Evolutionary conservation across 2,888 invertebrate genomes (phyloP), one percentile per base, ranked within the genome.

Genomic region (Ariolimax columbianus): DNA sequence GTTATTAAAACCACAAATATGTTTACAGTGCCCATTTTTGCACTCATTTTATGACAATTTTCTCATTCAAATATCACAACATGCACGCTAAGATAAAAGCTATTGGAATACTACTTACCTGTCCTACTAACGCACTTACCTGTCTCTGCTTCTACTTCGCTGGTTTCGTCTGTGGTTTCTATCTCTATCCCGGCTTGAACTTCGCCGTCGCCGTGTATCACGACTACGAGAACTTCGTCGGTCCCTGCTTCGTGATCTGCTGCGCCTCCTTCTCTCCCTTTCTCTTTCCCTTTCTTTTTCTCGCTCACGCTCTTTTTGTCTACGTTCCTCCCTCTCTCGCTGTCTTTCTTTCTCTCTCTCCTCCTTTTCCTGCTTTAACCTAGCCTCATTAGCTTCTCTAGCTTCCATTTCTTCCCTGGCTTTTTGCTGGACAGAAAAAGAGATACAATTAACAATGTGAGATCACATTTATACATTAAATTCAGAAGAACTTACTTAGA

Each of bases 291-390:
- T 80, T 43, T 83, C 86, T 51, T 73, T 83, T 33, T 86, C 85
- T n/a, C 87, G 77, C 26, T 84, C 82, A 30, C 75, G 77, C 40
- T 86, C 86, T 59, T 81, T 70, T 38, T 83, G 84, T 47, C 85
- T 72, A 55, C 81, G 63, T 43, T 83, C 89, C 94, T 94, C 95
- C 95, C 88, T 95, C 95, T 88, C 95, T 95, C 86, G 95, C 91
- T 88, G 95, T 94, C 87, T 95, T 95, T 89, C 95, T 95, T 89
- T 95, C 92, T 87, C 95, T 94, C 89, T 88, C 66, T 90, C 89
- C 87, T 91, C 90, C 75, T 88, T 89, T 83, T 92, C 91, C 81
- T 88, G 88, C 78, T 90, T 89, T 43, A 86, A 91, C 95, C 95
- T 88, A 95, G 94, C 86, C 95, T 93, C 91, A 94, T 94, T 87